Percentiles rank a stretch among this genome's conserved stretches.
phyloP scores from a whole-genome alignment of 1,140 invertebrate species.

The Orius laevigatus region DNA sequence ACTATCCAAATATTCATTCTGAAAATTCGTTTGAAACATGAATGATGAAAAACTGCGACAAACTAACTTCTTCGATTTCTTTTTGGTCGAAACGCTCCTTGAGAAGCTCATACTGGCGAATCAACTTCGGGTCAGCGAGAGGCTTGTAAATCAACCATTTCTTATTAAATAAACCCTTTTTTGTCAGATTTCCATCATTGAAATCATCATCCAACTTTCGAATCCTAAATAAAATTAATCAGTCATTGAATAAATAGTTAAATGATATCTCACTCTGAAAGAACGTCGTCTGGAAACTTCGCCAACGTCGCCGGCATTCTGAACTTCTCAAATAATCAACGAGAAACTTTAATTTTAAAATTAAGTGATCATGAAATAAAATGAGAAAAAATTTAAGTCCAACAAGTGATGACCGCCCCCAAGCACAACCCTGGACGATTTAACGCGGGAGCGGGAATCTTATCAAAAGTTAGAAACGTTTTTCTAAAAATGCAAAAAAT shows the following conservation, averaged over 20 bases:
- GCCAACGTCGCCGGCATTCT: no score
- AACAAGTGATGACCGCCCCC: no score
- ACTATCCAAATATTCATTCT: neutral
- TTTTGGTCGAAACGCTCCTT: conserved; percentile 8
- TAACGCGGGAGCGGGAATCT: no score
- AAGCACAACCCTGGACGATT: no score
- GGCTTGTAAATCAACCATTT: conserved; percentile 20
- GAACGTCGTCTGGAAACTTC: no score
- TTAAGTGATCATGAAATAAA: no score
- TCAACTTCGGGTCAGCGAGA: conserved; percentile 13
- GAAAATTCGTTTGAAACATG: neutral
- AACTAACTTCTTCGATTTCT: conserved; percentile 9
- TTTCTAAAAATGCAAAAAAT: no score
- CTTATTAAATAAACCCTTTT: conserved; percentile 21
- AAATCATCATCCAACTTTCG: conserved; percentile 17
- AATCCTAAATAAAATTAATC: conserved; percentile 14
- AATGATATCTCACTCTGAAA: no score
- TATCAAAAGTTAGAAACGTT: no score
- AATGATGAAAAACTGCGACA: conserved; percentile 12
- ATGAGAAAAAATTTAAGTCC: no score
- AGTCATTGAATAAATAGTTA: neutral
- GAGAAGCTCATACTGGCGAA: conserved; percentile 13
- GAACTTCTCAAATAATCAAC: no score
- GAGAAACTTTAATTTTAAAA: no score
- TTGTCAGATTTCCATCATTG: conserved; percentile 19